Evolutionary conservation across 2,888 invertebrate genomes (phyloP), one percentile per base, ranked within the genome.

Genomic region (Mechanitis mazaeus): DNA sequence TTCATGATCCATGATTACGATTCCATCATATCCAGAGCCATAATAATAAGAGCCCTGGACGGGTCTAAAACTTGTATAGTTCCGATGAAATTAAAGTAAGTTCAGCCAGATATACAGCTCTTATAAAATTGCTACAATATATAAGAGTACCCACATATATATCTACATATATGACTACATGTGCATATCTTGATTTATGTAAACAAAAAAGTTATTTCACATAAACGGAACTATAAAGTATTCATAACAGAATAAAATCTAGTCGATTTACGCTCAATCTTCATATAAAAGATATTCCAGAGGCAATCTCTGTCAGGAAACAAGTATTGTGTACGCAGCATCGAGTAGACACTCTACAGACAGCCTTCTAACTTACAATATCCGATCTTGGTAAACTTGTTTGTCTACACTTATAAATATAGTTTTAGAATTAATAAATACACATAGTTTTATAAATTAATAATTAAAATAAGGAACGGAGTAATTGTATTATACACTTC

Each of bases 361-460:
- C 58, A 61, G 31, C 56, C 67, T 67, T 69, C 69, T 67, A 69
- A 61, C 64, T 64, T 67, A 68, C 65, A 70, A 69, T 69, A 67
- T 70, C 64, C 64, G 61, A 56, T 64, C 60, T 50, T 50, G 28
- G 50, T 50, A 31, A 31, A 31, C 31, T 31, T 50, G 31, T 50
- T 50, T 50, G 50, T 50, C 6, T 50, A 42, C 9, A 42, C 9
- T 42, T 42, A 42, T 42, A 50, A 31, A 50, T 31, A 31, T 50
- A 31, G 50, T 50, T 47, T n/a, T 20, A 47, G n/a, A 47, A 12
- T 3, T 35, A 35, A 35, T 20, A 20, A 20, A 38, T 38, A 38
- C 38, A 6, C 38, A 11, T 9, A 42, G 9, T 42, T 42, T 42
- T 3, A 42, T 20, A 20, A 20, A 20, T 20, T 20, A 20, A 20